Evolutionary conservation across 2,113 vertebrate genomes (phyloP), one percentile per base, ranked within the genome.

Genomic region (Forbesichthys agassizii): DNA sequence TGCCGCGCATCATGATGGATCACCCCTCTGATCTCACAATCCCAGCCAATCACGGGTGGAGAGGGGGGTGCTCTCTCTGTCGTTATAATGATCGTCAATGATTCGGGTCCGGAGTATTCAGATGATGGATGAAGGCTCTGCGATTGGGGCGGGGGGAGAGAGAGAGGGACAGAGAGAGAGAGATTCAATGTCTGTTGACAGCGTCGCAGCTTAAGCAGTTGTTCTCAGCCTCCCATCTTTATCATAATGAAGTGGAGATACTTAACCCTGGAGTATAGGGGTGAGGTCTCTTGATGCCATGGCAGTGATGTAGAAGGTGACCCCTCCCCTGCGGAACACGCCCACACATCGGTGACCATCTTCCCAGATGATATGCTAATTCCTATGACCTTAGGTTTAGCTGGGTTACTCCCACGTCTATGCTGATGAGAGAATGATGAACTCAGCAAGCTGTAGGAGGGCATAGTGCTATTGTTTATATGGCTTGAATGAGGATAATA

Each of bases 211-310:
- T 70, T 73, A 71, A 69, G 80, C 79, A 81, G 84, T 85, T 90
- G 87, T 79, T 86, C 61, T 47, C 42, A 56, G 63, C 60, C 62
- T 66, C 88, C 87, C 86, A 85, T 91, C 90, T 92, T 92, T 91
- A 91, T 92, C 90, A 90, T 92, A 93, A 93, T 93, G 91, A 93
- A 92, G 88, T 91, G 87, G 86, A 79, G 86, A 90, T 88, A 91
- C 89, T 92, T 92, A 92, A 92, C 92, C 88, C 89, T 88, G 83
- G 78, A 79, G 76, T 78, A 71, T 3, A 33, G 14, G 33, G 72
- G 73, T 84, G 80, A 67, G 67, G 64, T 84, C 87, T 81, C 73
- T 76, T 76, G 64, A 75, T 77, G 71, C 80, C 80, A 84, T 88
- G 82, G 83, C 75, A 75, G 84, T 90, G 87, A 91, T 88, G 83